phyloP scores from a whole-genome alignment of 1,140 invertebrate species.

The Hydropsyche tenuis region DNA sequence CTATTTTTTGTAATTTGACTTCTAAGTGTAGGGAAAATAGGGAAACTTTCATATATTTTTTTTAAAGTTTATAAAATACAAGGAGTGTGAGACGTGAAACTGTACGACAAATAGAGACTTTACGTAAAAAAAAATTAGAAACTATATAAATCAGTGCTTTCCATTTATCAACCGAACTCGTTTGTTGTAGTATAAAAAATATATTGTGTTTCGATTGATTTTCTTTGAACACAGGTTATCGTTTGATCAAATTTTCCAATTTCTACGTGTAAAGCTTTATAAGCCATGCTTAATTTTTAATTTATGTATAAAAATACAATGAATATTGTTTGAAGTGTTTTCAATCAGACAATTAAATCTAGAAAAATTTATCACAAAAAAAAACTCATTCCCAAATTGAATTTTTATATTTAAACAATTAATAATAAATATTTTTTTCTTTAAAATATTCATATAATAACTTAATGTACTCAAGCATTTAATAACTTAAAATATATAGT shows the following conservation, averaged over 20 bases:
- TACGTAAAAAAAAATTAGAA: background rate
- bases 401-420: conserved; percentile 3
- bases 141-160: conserved; percentile 4
- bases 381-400: conserved; percentile 1
- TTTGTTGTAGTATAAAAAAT: no score
- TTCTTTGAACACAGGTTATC: no score
- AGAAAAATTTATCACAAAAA: conserved; percentile 12
- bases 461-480: no score
- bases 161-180: background rate
- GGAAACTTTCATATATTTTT: conserved; percentile 10
- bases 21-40: background rate
- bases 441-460: no score
- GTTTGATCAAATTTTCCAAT: conserved; percentile 7
- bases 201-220: background rate
- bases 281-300: background rate
- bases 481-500: conserved; percentile 1
- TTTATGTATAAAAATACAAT: background rate
- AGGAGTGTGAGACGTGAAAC: background rate
- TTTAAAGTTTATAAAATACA: conserved; percentile 6
- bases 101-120: background rate
- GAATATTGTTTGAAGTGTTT: background rate
- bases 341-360: background rate
- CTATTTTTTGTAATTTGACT: conserved; percentile 16
- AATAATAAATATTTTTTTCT: no score
- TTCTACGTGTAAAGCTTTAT: conserved; percentile 12